Base-by-base conservation (phyloP, 2,113 vertebrate genomes). In the Gopherus evgoodei region DNA sequence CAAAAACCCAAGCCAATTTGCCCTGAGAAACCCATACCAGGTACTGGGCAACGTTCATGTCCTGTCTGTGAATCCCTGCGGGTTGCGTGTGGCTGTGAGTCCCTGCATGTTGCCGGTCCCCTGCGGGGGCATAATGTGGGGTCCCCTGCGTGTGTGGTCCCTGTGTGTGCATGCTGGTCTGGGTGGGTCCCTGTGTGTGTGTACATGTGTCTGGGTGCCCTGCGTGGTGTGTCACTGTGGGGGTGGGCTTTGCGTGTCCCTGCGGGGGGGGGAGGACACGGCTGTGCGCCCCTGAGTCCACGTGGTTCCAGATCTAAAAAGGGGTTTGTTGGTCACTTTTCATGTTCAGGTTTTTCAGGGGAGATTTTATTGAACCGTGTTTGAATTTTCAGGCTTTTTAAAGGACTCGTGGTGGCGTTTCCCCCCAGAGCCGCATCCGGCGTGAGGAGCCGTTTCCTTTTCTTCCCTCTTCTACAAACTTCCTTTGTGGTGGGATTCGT, bases 301-400 rank as follows among this genome's bases (percentile, higher is more conserved):
- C 49, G 62, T 50, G 53, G 42, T 72, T 25, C 49, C 72, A 24
- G 47, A 84, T 25, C 57, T n/a, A 78, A 59, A 59, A 81, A 72
- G 82, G 69, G 75, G 76, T 90, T 24, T 0, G 80, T 95, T 92
- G 92, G 93, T n/a, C 94, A 90, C 90, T 97, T 98, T 96, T 97
- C 97, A 96, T 90, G 83, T 93, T 87, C 80, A 75, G 92, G 80
- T 95, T 97, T 96, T 94, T 92, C 95, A 95, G 89, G 95, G 91
- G 86, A 72, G 81, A 91, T 97, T 95, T 98, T 96, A 92, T 50
- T 90, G 84, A 95, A 95, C 88, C 0, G 52, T 94, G 94, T 97
- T 96, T 95, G 94, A 86, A 69, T 97, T 97, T 95, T 97, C 90
- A 81, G 93, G 84, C 95, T 97, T 97, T 97, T 95, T 95, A 93